phyloP scores from a whole-genome alignment of 2,888 invertebrate genomes.

The Carpatolechia fugitivella region DNA sequence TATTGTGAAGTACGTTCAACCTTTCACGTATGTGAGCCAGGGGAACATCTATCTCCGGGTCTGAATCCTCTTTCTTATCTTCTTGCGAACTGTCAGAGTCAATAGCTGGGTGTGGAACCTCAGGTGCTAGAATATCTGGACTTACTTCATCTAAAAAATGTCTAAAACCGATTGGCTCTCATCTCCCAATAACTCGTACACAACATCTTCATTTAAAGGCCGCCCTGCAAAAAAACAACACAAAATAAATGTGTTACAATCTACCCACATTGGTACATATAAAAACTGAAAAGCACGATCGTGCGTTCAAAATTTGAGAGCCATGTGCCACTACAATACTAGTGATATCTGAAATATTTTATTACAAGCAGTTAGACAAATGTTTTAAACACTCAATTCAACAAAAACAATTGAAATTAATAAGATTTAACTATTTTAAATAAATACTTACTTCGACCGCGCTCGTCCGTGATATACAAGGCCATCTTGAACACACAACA shows the following conservation, averaged over 20 bases:
- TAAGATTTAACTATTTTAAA: not conserved
- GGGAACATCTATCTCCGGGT: too few species aligned
- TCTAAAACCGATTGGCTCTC: not conserved
- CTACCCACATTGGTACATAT: too few species aligned
- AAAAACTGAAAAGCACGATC: too few species aligned
- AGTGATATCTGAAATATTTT: not conserved
- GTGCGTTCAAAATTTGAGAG: not conserved
- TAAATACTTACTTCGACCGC: not conserved
- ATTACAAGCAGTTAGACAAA: not conserved
- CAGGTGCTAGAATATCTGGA: too few species aligned
- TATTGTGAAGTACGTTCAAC: not conserved
- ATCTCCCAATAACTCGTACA: too few species aligned
- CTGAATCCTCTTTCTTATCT: slow-evolving; percentile 1
- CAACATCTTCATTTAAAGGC: not conserved
- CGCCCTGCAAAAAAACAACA: slow-evolving; percentile 1
- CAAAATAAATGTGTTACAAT: too few species aligned
- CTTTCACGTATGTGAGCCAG: not conserved
- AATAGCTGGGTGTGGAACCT: too few species aligned
- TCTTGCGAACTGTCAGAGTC: not conserved
- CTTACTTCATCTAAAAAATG: not conserved
- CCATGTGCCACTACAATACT: not conserved
- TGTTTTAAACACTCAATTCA: too few species aligned
- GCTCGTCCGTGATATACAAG: not conserved
- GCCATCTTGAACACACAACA: slow-evolving; percentile 2
- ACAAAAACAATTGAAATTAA: too few species aligned